Conservation (phyloP, 2,113 vertebrate genomes). For the Otis tarda region DNA sequence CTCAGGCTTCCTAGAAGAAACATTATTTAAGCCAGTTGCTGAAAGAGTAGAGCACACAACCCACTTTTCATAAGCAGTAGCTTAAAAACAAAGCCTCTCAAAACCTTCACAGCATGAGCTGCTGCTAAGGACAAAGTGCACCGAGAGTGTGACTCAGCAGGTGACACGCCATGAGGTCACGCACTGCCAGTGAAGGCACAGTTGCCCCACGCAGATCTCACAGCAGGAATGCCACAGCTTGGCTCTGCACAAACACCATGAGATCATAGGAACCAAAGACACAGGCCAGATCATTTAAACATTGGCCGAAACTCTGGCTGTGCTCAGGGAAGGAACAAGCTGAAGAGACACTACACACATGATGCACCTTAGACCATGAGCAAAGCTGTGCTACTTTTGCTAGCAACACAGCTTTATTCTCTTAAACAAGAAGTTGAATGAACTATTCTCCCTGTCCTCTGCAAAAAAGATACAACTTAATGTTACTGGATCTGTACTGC, state of each 20-base stretch:
- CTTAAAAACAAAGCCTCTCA: slow-evolving; percentile 31
- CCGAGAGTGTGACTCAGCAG: fast-evolving
- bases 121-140: not conserved
- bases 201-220: not conserved
- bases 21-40: not conserved
- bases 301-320: not conserved
- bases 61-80: not conserved
- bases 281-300: not conserved
- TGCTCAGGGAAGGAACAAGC: not conserved
- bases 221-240: not conserved
- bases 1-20: not conserved
- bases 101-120: not conserved
- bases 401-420: not conserved
- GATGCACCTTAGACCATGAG: not conserved
- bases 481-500: not conserved
- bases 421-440: not conserved
- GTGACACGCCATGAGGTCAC: fast-evolving
- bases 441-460: not conserved
- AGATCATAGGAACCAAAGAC: not conserved
- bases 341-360: fast-evolving
- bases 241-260: not conserved
- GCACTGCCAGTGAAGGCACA: not conserved
- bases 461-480: not conserved
- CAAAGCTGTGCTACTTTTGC: not conserved
- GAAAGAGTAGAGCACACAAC: not conserved